phyloP scores from a whole-genome alignment of 2,797 vertebrate genomes.

The Danio choprae region DNA sequence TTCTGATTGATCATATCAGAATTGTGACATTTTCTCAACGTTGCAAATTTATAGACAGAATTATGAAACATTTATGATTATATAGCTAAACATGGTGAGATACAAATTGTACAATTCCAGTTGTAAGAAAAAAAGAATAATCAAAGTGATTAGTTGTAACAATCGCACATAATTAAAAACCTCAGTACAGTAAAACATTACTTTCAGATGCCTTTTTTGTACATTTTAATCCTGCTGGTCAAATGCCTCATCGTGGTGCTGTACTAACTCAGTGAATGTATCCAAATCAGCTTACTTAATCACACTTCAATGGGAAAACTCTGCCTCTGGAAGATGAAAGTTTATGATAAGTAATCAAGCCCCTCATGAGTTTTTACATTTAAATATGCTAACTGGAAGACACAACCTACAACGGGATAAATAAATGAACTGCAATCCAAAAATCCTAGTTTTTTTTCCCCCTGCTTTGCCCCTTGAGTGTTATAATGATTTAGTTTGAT shows the following conservation, averaged over 20 bases:
- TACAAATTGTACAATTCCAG: no score
- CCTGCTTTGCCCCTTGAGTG: constrained; percentile 56
- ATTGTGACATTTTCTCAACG: no score
- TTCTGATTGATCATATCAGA: no score
- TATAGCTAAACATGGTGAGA: no score
- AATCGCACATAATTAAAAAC: neutral
- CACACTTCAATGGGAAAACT: constrained; percentile 13
- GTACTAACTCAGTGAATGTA: neutral
- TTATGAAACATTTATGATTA: no score
- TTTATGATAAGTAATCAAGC: constrained; percentile 28
- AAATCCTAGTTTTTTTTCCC: neutral
- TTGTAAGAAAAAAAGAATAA: no score
- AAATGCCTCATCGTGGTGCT: neutral
- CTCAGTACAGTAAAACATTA: neutral
- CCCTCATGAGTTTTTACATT: neutral
- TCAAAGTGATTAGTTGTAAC: neutral
- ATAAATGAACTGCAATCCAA: constrained; percentile 10
- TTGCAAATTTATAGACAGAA: no score
- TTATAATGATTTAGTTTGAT: constrained; percentile 69
- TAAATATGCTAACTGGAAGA: constrained; percentile 21
- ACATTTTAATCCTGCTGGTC: neutral
- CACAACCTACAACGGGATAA: constrained; percentile 17
- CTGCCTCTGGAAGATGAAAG: constrained; percentile 6
- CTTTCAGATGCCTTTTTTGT: neutral
- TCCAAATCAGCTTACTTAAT: constrained; percentile 14